Percentiles rank a stretch among this genome's conserved stretches.
phyloP scores from a whole-genome alignment of 2,113 vertebrate species.

The Chionis minor region DNA sequence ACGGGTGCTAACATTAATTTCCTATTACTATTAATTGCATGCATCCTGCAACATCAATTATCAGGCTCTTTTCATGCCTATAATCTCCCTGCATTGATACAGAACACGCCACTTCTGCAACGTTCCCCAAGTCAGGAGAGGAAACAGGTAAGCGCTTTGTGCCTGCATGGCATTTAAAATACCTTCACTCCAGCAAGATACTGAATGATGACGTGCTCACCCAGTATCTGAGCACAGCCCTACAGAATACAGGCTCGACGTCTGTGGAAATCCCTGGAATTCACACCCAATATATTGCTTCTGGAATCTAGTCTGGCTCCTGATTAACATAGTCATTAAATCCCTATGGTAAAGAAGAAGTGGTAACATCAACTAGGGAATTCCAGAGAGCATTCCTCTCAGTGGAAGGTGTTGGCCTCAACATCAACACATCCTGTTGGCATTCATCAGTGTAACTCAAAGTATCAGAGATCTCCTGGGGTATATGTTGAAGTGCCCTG shows the following conservation, averaged over 20 bases:
- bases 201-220: not conserved
- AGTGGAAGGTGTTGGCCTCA: not conserved
- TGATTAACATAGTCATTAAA: not conserved
- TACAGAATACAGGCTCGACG: not conserved
- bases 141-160: not conserved
- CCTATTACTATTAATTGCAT: conserved; percentile 40
- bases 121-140: not conserved
- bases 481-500: not conserved
- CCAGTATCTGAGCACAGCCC: not conserved
- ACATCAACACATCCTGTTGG: not conserved
- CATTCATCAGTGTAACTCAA: not conserved
- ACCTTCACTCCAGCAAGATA: not conserved
- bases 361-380: not conserved
- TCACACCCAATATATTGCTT: not conserved
- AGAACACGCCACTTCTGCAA: not conserved
- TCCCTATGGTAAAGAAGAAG: not conserved
- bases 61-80: not conserved
- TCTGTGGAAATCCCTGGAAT: not conserved
- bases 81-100: conserved; percentile 15
- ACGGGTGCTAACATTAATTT: conserved; percentile 53
- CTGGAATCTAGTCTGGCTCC: not conserved
- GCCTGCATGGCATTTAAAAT: not conserved
- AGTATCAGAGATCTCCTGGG: not conserved
- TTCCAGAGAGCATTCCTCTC: not conserved
- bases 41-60: conserved; percentile 25